Conservation (phyloP, 2,888 invertebrate species). For the Drosophila kuntzei region DNA sequence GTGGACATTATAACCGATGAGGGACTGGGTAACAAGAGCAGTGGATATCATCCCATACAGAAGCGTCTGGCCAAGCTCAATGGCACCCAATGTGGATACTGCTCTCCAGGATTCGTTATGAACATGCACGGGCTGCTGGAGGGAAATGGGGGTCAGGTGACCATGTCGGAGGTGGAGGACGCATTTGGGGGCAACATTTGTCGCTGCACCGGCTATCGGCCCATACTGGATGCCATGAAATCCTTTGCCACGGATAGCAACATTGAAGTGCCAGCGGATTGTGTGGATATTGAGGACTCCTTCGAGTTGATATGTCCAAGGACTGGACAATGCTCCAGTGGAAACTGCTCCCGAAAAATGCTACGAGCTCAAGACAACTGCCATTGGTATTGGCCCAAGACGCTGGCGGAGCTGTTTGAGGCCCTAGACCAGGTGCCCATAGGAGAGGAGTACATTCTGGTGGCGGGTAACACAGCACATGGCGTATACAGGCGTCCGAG, state of each 20-base stretch:
- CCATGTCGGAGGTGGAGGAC: constrained; percentile 89
- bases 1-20: constrained; percentile 90
- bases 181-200: constrained; percentile 92
- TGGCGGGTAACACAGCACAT: constrained; percentile 92
- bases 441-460: constrained; percentile 87
- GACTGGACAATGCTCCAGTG: constrained; percentile 83
- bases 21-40: constrained; percentile 89
- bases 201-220: constrained; percentile 92
- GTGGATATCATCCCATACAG: constrained; percentile 90
- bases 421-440: constrained; percentile 81
- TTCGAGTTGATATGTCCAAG: constrained; percentile 65
- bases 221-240: constrained; percentile 92
- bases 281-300: constrained; percentile 86
- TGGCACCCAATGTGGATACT: constrained; percentile 91
- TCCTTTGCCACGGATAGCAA: constrained; percentile 89
- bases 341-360: constrained; percentile 67
- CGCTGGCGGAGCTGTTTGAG: constrained; percentile 66
- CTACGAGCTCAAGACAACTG: constrained; percentile 28
- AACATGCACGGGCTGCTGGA: constrained; percentile 88
- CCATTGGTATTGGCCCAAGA: constrained; percentile 80
- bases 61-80: constrained; percentile 88
- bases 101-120: constrained; percentile 93
- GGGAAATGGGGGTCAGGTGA: constrained; percentile 86
- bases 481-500: constrained; percentile 86
- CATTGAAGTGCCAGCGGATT: constrained; percentile 84